A percentile compares a stretch with the other conserved stretches of the same genome.
Evolutionary conservation across 2,797 vertebrate species (phyloP).

Genomic region (Synaphobranchus kaupii): DNA sequence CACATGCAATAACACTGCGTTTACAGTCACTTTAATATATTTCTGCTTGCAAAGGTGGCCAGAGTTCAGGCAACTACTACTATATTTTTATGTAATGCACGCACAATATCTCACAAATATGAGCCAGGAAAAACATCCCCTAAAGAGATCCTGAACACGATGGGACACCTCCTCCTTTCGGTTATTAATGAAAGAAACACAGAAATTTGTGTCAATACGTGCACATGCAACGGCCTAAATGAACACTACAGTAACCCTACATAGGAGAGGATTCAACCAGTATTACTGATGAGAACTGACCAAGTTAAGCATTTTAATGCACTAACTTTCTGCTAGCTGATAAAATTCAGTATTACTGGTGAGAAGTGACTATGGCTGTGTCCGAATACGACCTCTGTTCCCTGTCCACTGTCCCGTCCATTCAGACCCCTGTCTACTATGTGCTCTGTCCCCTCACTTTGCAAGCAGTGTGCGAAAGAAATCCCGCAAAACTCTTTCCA

Average conservation of each 20-base stretch:
- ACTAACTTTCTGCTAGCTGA: slow-evolving; percentile 57
- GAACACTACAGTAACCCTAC: neutral
- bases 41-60: slow-evolving; percentile 33
- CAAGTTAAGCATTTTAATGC: slow-evolving; percentile 58
- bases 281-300: slow-evolving; percentile 53
- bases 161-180: slow-evolving; percentile 2
- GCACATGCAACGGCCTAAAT: neutral
- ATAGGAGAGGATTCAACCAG: neutral
- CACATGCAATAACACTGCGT: slow-evolving; percentile 31
- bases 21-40: slow-evolving; percentile 33
- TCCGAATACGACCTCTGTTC: no score
- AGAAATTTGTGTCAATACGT: slow-evolving; percentile 15
- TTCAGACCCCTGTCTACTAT: no score
- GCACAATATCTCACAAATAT: slow-evolving; percentile 26
- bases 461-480: no score
- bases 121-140: slow-evolving; percentile 23
- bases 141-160: neutral
- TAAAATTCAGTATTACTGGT: slow-evolving; percentile 47
- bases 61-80: slow-evolving; percentile 31
- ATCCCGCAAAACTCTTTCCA: no score
- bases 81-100: slow-evolving; percentile 31
- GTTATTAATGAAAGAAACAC: slow-evolving; percentile 25
- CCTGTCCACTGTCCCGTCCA: no score
- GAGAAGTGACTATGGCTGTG: no score
- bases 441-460: no score